Percentiles rank a stretch among this genome's conserved stretches.
phyloP scores from a whole-genome alignment of 64 coral and sea anemone genomes.

The Actinia tenebrosa region DNA sequence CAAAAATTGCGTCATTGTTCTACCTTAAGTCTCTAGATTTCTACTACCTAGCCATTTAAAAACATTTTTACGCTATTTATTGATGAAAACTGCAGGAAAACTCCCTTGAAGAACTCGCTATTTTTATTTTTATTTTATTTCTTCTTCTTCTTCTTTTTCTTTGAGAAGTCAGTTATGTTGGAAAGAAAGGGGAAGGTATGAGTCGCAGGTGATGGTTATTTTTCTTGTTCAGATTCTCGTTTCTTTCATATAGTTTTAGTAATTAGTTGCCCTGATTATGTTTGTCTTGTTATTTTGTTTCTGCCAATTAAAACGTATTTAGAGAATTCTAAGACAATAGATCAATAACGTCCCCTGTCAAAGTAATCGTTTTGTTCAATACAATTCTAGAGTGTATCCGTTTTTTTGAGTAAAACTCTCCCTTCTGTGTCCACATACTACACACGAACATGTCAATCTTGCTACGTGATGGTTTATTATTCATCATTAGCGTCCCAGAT shows the following conservation, averaged over 20 bases:
- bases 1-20: not conserved
- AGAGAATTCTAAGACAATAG: slow-evolving; percentile 70
- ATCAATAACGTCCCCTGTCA: slow-evolving; percentile 87
- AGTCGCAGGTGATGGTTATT: not conserved
- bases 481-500: not conserved
- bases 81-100: not conserved
- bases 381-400: slow-evolving; percentile 47
- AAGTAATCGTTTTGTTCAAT: slow-evolving; percentile 79
- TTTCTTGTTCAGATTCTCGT: not conserved
- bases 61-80: not conserved
- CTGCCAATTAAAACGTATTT: slow-evolving; percentile 98
- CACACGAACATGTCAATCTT: not conserved
- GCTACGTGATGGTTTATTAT: not conserved
- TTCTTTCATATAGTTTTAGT: slow-evolving; percentile 63
- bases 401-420: slow-evolving; percentile 29
- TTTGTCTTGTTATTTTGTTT: slow-evolving; percentile 61
- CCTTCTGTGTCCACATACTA: not conserved
- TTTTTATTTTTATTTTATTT: too few relatives aligned
- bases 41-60: not conserved
- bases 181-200: too few relatives aligned
- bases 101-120: too few relatives aligned
- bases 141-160: too few relatives aligned
- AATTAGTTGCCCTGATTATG: slow-evolving; percentile 76
- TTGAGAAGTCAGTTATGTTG: too few relatives aligned
- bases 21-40: not conserved